Evolutionary conservation across 2,797 vertebrate species (phyloP), one percentile per base, ranked within the genome.

Genomic region (Nasua narica): DNA sequence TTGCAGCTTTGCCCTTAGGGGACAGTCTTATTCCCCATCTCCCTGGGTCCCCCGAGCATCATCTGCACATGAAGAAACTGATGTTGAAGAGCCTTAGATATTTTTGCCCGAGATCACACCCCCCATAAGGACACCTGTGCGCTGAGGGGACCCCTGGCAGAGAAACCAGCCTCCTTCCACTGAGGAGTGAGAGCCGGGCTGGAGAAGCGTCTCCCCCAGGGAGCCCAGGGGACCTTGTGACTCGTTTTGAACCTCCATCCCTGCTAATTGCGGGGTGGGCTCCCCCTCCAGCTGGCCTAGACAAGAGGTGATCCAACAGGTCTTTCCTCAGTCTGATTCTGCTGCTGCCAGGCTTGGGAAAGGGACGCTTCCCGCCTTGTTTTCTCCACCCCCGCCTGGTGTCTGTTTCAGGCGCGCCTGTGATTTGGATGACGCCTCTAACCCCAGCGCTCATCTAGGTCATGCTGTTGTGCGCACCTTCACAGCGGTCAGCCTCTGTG

Each of bases 401-500:
- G 29, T 91, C 93, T 40, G 0, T 92, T 83, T 94, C 77, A 86
- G 93, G 78, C 43, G 0, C 10, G n/a, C 50, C 52, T 91, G 52
- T 62, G 93, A 89, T 92, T 90, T 62, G 67, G 90, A 87, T 83
- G 62, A 86, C 58, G 56, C 48, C 87, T 96, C 78, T 96, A 95
- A 97, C 91, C 86, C 91, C 29, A 6, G 83, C 18, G 35, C 58
- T 84, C 60, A 54, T 46, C 88, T 78, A 48, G 43, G 10, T 40
- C 0, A 11, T 62, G 82, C 82, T 89, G 92, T 79, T 78, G 92
- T 89, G 74, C 79, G 93, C 52, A 69, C 83, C 23, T 65, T 83
- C 83, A 52, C 35, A 91, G 88, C 54, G 91, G 91, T 96, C 94
- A 97, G 92, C 58, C 87, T 65, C 56, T 92, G 89, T 93, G 93